Evolutionary conservation across 2,888 invertebrate species (phyloP).

Genomic region (Clivina fossor): DNA sequence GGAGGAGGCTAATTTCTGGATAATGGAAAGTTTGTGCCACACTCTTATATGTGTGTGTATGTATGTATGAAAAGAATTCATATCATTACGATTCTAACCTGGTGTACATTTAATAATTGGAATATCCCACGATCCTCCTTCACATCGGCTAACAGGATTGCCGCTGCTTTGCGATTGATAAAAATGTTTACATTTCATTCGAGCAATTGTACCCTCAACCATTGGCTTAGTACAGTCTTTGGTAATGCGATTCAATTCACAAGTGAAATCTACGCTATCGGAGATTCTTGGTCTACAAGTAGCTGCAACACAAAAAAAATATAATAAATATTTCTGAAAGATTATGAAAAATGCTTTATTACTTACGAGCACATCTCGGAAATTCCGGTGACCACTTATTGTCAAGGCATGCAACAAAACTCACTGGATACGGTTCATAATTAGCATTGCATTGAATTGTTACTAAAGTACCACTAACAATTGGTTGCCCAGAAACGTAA

Average conservation of each 20-base stretch:
- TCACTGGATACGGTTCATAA: too few species aligned
- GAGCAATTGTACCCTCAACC: conserved; percentile 28
- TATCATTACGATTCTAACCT: too few species aligned
- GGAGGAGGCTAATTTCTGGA: too few species aligned
- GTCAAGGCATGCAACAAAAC: background rate
- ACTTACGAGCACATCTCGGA: conserved; percentile 16
- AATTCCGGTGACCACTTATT: background rate
- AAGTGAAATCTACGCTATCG: conserved; percentile 16
- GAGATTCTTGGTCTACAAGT: conserved; percentile 24
- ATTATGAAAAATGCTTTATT: too few species aligned
- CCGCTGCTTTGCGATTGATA: background rate
- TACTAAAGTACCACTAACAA: too few species aligned
- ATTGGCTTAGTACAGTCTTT: conserved; percentile 21
- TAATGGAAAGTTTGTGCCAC: too few species aligned
- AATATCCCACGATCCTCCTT: conserved; percentile 28
- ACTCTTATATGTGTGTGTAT: too few species aligned
- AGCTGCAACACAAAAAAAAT: too few species aligned
- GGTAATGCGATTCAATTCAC: conserved; percentile 5
- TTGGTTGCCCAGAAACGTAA: too few species aligned
- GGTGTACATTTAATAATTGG: conserved; percentile 25
- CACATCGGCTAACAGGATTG: conserved; percentile 13
- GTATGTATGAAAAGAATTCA: too few species aligned
- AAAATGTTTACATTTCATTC: conserved; percentile 25
- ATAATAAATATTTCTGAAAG: too few species aligned
- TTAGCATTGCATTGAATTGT: too few species aligned